phyloP scores from a whole-genome alignment of 2,113 vertebrate genomes.

The Platichthys flesus region DNA sequence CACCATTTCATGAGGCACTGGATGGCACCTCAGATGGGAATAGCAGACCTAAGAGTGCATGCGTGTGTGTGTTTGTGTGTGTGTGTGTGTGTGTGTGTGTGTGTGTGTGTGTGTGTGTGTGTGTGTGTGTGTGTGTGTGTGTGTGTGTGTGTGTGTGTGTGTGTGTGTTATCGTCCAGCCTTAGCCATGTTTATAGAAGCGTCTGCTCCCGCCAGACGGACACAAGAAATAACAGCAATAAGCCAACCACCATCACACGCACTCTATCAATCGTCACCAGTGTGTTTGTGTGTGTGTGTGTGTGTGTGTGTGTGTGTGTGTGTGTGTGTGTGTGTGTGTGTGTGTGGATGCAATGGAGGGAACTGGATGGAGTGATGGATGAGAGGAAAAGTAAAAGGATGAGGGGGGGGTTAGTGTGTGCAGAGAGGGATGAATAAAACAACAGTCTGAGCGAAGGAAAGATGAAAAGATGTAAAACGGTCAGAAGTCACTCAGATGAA shows the following conservation, averaged over 20 bases:
- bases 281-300: constrained; percentile 1
- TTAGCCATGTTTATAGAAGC: constrained; percentile 61
- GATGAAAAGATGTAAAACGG: constrained; percentile 39
- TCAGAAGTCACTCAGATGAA: constrained; percentile 40
- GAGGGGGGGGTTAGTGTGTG: constrained; percentile 1
- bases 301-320: not conserved
- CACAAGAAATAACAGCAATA: constrained; percentile 72
- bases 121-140: constrained; percentile 33
- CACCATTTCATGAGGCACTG: not conserved
- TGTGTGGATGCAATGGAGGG: constrained; percentile 1
- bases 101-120: not conserved
- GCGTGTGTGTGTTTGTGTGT: not conserved
- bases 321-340: constrained; percentile 14
- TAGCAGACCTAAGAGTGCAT: constrained; percentile 49
- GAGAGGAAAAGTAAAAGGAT: constrained; percentile 40
- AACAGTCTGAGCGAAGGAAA: not conserved
- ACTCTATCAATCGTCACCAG: constrained; percentile 50
- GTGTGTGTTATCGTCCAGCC: not conserved
- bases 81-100: constrained; percentile 31
- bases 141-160: constrained; percentile 38
- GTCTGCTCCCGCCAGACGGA: constrained; percentile 59
- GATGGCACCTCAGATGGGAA: constrained; percentile 44
- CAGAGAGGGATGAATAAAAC: not conserved
- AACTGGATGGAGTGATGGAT: constrained; percentile 48
- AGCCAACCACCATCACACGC: constrained; percentile 60